Evolutionary conservation across 2,888 invertebrate species (phyloP).

Genomic region (Xanthorhoe spadicearia): DNA sequence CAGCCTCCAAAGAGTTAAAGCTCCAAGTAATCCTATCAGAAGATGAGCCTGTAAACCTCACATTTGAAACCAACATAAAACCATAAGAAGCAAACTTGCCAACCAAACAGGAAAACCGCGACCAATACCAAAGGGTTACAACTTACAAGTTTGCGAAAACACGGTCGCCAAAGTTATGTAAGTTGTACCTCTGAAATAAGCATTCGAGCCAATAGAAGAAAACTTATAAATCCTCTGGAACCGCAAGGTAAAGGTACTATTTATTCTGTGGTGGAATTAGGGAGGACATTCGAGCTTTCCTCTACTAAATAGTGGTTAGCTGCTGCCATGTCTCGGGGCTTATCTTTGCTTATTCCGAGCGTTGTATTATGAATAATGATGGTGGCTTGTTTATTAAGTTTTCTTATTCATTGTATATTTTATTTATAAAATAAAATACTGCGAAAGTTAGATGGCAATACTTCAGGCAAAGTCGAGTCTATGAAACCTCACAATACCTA

Average conservation of each 20-base stretch:
- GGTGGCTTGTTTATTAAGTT: slow-evolving; percentile 14
- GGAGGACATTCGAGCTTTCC: slow-evolving; percentile 53
- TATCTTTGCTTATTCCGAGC: slow-evolving; percentile 30
- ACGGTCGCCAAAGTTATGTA: slow-evolving; percentile 59
- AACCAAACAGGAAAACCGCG: slow-evolving; percentile 57
- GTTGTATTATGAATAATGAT: slow-evolving; percentile 28
- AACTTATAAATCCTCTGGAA: slow-evolving; percentile 77
- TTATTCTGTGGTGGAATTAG: slow-evolving; percentile 50
- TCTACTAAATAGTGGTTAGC: slow-evolving; percentile 58
- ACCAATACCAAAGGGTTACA: slow-evolving; percentile 65
- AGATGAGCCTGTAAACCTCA: slow-evolving; percentile 24
- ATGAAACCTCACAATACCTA: neutral
- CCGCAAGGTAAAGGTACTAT: slow-evolving; percentile 62
- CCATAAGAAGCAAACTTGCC: slow-evolving; percentile 42
- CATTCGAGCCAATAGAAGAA: slow-evolving; percentile 74
- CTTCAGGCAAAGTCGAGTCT: too few relatives aligned
- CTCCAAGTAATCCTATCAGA: slow-evolving; percentile 17
- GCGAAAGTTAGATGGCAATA: neutral
- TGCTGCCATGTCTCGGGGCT: slow-evolving; percentile 29
- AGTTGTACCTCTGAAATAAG: slow-evolving; percentile 66
- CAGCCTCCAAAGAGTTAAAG: neutral
- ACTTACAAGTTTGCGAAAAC: slow-evolving; percentile 64
- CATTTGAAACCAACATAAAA: slow-evolving; percentile 40
- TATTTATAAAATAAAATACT: neutral
- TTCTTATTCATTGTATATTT: neutral